These are phyloP conservation scores for Collichthys lucidus DNA, from an alignment of 2,113 vertebrate species.

Conservation along the genomic window DNA sequence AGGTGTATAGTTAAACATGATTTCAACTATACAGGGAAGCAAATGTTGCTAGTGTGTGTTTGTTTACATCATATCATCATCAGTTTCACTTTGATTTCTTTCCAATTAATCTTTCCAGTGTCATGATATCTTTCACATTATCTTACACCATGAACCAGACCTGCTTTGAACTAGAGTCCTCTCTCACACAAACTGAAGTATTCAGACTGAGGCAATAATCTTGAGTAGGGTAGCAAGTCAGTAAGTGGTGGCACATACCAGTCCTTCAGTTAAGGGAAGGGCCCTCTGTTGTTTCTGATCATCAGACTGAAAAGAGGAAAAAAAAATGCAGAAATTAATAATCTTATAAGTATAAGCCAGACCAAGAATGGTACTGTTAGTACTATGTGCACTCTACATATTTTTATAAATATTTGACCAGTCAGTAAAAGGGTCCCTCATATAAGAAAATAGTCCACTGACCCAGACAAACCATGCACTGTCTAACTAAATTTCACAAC, in stretches of 20 bases:
- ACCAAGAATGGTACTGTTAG: not conserved
- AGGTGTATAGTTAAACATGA: conserved; percentile 12
- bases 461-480: not conserved
- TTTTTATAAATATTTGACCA: not conserved
- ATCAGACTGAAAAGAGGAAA: conserved; percentile 53
- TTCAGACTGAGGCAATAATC: not conserved
- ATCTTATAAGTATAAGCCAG: not conserved
- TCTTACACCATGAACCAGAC: not conserved
- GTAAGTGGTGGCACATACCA: conserved; percentile 59
- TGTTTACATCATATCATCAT: not conserved
- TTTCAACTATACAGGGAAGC: conserved; percentile 23
- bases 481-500: not conserved
- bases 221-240: not conserved
- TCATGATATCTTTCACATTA: not conserved
- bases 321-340: not conserved
- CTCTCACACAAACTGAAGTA: not conserved
- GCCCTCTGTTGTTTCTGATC: conserved; percentile 57
- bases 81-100: not conserved
- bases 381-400: not conserved
- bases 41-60: conserved; percentile 18
- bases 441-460: not conserved
- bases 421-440: not conserved
- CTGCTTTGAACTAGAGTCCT: not conserved
- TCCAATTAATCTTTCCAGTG: not conserved
- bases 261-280: conserved; percentile 44